Evolutionary conservation across 2,888 invertebrate genomes (phyloP).

Genomic region (Idaea dimidiata): DNA sequence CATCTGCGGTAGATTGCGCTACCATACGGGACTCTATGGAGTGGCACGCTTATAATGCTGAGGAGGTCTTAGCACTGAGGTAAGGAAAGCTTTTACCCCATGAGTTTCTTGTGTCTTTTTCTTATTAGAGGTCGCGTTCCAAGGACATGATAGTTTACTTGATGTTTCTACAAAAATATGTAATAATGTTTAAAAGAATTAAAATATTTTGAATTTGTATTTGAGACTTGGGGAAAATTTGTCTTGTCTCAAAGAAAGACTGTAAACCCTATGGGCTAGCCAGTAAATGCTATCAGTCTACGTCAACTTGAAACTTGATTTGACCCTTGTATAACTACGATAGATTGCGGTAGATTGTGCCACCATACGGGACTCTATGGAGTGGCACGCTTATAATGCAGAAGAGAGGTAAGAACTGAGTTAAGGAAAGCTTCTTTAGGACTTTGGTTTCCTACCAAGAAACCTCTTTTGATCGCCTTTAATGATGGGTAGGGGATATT

Average conservation of each 20-base stretch:
- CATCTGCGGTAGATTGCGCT: conserved; percentile 77
- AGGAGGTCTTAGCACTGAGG: conserved; percentile 53
- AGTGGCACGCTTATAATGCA: conserved; percentile 45
- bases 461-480: too few relatives aligned
- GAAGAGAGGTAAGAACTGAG: conserved; percentile 51
- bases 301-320: conserved; percentile 75
- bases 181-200: too few relatives aligned
- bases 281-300: conserved; percentile 42
- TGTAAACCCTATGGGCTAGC: conserved; percentile 30
- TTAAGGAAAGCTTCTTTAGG: conserved; percentile 30
- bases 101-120: too few relatives aligned
- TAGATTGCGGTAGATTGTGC: conserved; percentile 75
- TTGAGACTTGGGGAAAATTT: too few relatives aligned
- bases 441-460: too few relatives aligned
- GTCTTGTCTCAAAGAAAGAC: conserved; percentile 17
- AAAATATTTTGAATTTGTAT: too few relatives aligned
- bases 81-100: too few relatives aligned
- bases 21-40: conserved; percentile 65
- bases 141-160: too few relatives aligned
- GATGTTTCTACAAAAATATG: too few relatives aligned
- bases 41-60: conserved; percentile 41
- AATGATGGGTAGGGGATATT: too few relatives aligned
- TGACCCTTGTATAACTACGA: conserved; percentile 82
- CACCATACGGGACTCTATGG: conserved; percentile 62
- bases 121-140: too few relatives aligned